Evolutionary conservation across 2,797 vertebrate genomes (phyloP).

Genomic region (Notoglanidium macrostoma): DNA sequence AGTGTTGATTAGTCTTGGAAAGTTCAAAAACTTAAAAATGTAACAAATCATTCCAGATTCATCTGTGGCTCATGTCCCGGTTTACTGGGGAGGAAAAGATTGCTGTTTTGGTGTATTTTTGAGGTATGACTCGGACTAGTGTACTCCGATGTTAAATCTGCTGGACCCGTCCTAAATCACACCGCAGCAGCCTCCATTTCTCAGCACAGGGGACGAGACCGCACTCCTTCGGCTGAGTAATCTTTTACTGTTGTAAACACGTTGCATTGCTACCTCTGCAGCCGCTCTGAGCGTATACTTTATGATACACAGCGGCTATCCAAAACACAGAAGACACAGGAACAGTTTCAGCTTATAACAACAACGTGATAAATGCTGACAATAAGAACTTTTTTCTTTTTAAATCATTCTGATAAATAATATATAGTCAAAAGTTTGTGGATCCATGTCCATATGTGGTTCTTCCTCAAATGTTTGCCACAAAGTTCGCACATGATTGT

Average conservation of each 20-base stretch:
- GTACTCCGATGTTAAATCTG: not conserved
- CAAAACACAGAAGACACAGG: not conserved
- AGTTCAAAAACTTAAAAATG: not conserved
- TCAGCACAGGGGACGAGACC: not conserved
- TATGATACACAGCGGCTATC: not conserved
- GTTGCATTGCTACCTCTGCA: not conserved
- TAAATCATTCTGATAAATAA: not conserved
- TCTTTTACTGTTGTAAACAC: not conserved
- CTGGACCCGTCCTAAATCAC: not conserved
- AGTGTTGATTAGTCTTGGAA: not conserved
- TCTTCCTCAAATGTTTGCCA: not conserved
- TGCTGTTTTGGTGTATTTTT: not conserved
- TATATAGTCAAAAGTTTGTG: too few relatives aligned
- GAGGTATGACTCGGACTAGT: not conserved
- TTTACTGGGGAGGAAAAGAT: not conserved
- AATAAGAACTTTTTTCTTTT: not conserved
- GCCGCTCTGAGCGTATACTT: not conserved
- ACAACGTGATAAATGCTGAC: not conserved
- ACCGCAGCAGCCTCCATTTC: not conserved
- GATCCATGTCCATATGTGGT: not conserved
- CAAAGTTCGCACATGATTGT: not conserved
- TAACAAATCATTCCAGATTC: not conserved
- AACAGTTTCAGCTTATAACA: not conserved
- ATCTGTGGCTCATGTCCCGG: not conserved
- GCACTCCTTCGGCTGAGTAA: slow-evolving; percentile 4